Base-by-base conservation (phyloP, 2,797 vertebrate genomes). In the Sciurus carolinensis region DNA sequence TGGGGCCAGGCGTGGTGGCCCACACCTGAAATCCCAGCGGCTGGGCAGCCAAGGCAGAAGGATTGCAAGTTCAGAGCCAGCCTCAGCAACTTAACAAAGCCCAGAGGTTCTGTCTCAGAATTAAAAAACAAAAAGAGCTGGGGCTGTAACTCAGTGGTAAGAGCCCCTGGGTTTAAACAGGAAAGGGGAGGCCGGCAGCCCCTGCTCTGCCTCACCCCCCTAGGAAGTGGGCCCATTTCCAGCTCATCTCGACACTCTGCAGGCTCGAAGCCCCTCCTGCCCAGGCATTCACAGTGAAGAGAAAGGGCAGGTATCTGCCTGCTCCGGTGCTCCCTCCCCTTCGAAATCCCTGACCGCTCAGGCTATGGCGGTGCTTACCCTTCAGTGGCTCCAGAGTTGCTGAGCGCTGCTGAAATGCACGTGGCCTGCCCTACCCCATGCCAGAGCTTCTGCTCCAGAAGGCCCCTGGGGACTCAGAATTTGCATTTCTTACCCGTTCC, bases 401-500 rank as follows among this genome's bases (percentile, higher is more conserved):
- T 52, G 44, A 77, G 76, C 67, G 15, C 64, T 44, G 28, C 47
- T 72, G 24, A 47, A 20, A 20, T 10, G 24, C 20, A 24, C 0
- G 8, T 33, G 36, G 75, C 28, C 26, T 7, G 4, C 28, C 36
- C 72, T 17, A 10, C 8, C 62, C 47, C 71, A 26, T 26, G n/a
- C 62, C 30, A 50, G 30, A 67, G 66, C 36, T 64, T 54, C 50
- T 71, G 77, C 77, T 87, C 39, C 22, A 24, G 42, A 22, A 28
- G 36, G 7, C n/a, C 62, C 20, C 1, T 12, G 33, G 12, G 7
- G 13, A 52, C 44, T 8, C 59, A 82, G 52, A 44, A 84, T 90
- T 91, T 95, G 90, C 92, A 87, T 93, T 79, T 85, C 81, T 62
- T 6, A 69, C 76, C 20, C 7, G 80, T 72, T 91, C 90, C 71